Conservation (phyloP, 2,113 vertebrate species). For the Stegastes partitus region DNA sequence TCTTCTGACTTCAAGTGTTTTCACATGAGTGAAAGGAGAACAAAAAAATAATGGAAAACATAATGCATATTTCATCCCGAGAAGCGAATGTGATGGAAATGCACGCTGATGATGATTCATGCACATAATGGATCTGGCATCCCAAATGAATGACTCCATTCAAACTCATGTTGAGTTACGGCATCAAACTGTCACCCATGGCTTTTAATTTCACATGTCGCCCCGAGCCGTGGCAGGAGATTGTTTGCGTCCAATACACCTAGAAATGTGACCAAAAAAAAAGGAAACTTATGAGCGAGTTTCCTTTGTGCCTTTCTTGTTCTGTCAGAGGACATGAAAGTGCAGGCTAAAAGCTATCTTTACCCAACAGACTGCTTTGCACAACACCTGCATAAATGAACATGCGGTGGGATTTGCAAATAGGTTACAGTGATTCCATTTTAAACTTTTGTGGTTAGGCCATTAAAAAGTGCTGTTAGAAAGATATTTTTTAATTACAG, state of each 20-base stretch:
- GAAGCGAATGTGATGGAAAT: conserved; percentile 61
- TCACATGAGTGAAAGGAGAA: background rate
- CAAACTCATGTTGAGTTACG: conserved; percentile 41
- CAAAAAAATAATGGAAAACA: conserved; percentile 46
- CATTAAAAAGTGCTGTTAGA: conserved; percentile 40
- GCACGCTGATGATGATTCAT: conserved; percentile 65
- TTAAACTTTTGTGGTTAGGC: conserved; percentile 20
- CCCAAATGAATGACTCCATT: conserved; percentile 60
- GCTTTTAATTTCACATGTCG: conserved; percentile 65
- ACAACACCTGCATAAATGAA: conserved; percentile 17
- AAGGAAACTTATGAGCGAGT: background rate
- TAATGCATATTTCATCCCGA: conserved; percentile 67
- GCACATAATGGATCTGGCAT: conserved; percentile 68
- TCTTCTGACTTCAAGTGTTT: conserved; percentile 33
- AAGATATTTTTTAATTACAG: conserved; percentile 55
- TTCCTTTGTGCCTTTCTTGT: conserved; percentile 21
- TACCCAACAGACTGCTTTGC: conserved; percentile 11
- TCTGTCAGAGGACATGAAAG: conserved; percentile 28
- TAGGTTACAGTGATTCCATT: conserved; percentile 10
- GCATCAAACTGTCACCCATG: conserved; percentile 56
- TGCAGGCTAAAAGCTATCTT: conserved; percentile 23
- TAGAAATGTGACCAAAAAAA: conserved; percentile 19
- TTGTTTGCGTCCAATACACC: conserved; percentile 41
- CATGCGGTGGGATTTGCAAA: conserved; percentile 17
- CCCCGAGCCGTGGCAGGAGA: conserved; percentile 32